A percentile compares a stretch with the other conserved stretches of the same genome.
These are phyloP conservation scores for Zosterops pallidus DNA, from an alignment of 2,113 vertebrate species.

Conservation along the genomic window DNA sequence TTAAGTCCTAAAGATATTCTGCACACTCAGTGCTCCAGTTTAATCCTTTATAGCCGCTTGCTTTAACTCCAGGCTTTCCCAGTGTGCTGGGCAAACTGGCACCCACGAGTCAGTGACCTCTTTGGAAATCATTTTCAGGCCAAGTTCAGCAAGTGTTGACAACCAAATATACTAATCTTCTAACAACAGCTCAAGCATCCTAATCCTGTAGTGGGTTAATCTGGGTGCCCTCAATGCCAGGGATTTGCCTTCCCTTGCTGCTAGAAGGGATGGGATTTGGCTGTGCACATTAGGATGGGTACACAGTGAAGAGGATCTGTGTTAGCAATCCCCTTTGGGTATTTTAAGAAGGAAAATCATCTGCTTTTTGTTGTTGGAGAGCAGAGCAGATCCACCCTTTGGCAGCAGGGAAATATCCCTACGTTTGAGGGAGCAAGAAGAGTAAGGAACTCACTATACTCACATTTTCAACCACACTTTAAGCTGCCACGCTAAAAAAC, in stretches of 20 bases:
- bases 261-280: not conserved
- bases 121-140: not conserved
- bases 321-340: not conserved
- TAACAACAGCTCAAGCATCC: slow-evolving; percentile 10
- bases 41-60: not conserved
- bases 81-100: not conserved
- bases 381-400: not conserved
- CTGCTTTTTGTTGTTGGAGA: slow-evolving; percentile 11
- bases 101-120: not conserved
- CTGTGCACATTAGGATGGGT: not conserved
- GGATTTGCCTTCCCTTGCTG: slow-evolving; percentile 32
- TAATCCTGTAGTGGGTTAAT: slow-evolving; percentile 36
- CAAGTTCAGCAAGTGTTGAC: not conserved
- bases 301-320: not conserved
- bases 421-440: not conserved
- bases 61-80: not conserved
- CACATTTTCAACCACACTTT: not conserved
- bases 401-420: not conserved
- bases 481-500: not conserved
- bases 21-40: not conserved
- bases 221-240: not conserved
- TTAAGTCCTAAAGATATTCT: not conserved
- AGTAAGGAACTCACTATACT: not conserved
- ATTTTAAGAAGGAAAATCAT: slow-evolving; percentile 32
- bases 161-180: slow-evolving; percentile 1